Percentiles rank a stretch among this genome's conserved stretches.
These are phyloP conservation scores for Babyrousa celebensis DNA, from an alignment of 2,797 vertebrate species.

Conservation along the genomic window DNA sequence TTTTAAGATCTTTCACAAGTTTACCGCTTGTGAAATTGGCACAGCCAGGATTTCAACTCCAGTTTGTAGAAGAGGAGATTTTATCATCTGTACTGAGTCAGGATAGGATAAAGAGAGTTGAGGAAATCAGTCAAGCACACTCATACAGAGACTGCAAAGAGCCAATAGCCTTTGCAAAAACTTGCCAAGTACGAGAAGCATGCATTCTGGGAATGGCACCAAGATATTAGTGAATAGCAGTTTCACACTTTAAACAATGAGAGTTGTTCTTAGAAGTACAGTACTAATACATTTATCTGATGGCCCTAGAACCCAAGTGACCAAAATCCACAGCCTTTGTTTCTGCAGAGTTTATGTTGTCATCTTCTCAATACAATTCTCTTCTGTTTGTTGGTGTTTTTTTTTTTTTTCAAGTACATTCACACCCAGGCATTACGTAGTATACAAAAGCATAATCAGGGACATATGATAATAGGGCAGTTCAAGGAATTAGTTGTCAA, in stretches of 20 bases:
- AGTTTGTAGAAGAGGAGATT: neutral
- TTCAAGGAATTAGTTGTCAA: slow-evolving; percentile 57
- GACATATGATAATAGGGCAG: neutral
- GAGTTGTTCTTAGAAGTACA: slow-evolving; percentile 58
- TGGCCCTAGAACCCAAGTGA: slow-evolving; percentile 5
- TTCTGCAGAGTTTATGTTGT: slow-evolving; percentile 53
- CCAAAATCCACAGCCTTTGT: slow-evolving; percentile 61
- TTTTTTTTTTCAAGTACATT: neutral
- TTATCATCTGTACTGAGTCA: neutral
- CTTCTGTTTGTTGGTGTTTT: neutral
- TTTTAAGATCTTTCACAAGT: neutral
- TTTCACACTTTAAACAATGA: slow-evolving; percentile 78
- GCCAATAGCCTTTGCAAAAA: slow-evolving; percentile 67
- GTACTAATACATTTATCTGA: slow-evolving; percentile 39
- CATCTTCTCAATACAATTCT: slow-evolving; percentile 68
- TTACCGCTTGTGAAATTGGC: neutral
- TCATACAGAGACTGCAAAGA: slow-evolving; percentile 48
- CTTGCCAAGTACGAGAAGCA: neutral
- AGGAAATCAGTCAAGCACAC: slow-evolving; percentile 38
- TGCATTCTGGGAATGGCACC: slow-evolving; percentile 75
- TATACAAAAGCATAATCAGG: slow-evolving; percentile 33
- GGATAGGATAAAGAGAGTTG: neutral
- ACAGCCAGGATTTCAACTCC: slow-evolving; percentile 11
- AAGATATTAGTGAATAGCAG: slow-evolving; percentile 66
- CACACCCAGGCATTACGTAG: slow-evolving; percentile 40